Conservation (phyloP, 2,113 vertebrate genomes). For the Siniperca knerii region DNA sequence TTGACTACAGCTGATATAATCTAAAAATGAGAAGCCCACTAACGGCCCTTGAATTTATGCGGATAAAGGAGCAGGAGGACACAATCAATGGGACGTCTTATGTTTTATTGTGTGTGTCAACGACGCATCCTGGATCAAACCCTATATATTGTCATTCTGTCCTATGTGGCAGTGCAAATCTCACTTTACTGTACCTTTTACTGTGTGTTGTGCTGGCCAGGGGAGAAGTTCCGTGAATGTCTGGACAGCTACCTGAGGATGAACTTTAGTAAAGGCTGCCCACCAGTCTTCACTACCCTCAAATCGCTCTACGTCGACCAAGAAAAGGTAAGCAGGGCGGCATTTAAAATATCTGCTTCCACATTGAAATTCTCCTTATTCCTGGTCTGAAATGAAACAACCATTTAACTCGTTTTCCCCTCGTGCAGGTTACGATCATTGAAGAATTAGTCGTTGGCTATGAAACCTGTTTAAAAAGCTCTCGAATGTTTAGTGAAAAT, state of each 20-base stretch:
- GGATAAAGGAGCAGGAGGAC: too few relatives aligned
- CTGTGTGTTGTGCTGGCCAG: conserved; percentile 75
- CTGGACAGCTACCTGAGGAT: conserved; percentile 94
- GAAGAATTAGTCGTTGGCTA: conserved; percentile 93
- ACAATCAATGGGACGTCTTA: too few relatives aligned
- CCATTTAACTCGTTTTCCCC: neutral
- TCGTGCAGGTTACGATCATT: conserved; percentile 89
- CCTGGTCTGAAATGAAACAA: neutral
- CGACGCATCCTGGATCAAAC: neutral
- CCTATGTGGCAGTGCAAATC: neutral
- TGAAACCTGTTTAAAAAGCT: conserved; percentile 91
- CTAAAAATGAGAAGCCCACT: too few relatives aligned
- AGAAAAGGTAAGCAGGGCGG: conserved; percentile 88
- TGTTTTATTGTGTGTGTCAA: too few relatives aligned
- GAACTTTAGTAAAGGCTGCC: conserved; percentile 97
- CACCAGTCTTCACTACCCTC: conserved; percentile 94
- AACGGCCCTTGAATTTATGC: too few relatives aligned
- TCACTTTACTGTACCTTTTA: conserved; percentile 5
- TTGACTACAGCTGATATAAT: neutral
- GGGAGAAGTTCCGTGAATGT: conserved; percentile 93
- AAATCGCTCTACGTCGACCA: conserved; percentile 92
- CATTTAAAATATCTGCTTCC: neutral
- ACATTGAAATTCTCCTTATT: neutral
- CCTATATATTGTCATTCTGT: neutral
- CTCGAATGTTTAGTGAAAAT: conserved; percentile 91